Percentiles rank a stretch among this genome's conserved stretches.
These are phyloP conservation scores for Paralvinella palmiformis DNA, from an alignment of 1,140 invertebrate species.

Conservation along the genomic window DNA sequence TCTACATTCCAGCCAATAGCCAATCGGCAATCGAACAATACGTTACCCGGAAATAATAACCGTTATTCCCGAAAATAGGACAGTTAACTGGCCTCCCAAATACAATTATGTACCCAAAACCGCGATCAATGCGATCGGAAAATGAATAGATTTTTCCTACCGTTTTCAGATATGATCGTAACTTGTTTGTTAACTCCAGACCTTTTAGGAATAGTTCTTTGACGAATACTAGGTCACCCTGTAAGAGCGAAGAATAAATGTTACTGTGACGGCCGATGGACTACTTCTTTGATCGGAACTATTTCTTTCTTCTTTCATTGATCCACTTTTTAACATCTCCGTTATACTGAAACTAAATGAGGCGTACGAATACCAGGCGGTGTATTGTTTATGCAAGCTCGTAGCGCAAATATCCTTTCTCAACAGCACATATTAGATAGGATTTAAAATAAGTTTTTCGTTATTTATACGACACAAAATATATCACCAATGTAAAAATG, in stretches of 20 bases:
- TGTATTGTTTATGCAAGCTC: no score
- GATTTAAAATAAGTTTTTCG: no score
- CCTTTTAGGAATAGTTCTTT: conserved; percentile 59
- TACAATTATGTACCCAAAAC: not conserved
- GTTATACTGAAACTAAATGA: no score
- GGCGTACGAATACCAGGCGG: no score
- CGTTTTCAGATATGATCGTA: conserved; percentile 70
- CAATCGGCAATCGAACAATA: not conserved
- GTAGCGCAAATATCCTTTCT: no score
- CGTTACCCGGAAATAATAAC: not conserved
- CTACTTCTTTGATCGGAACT: no score
- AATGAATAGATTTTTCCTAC: conserved; percentile 49
- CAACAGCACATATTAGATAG: no score
- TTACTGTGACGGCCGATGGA: no score
- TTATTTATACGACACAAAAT: no score
- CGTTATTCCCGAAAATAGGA: not conserved
- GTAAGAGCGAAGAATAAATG: conserved; percentile 35
- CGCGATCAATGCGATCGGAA: conserved; percentile 2
- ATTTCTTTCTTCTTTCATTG: no score
- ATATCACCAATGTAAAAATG: no score
- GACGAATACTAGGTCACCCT: conserved; percentile 81
- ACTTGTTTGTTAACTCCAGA: conserved; percentile 70
- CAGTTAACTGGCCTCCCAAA: not conserved
- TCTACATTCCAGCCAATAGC: not conserved
- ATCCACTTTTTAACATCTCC: no score